A percentile compares a stretch with the other conserved stretches of the same genome.
Evolutionary conservation across 2,113 vertebrate species (phyloP).

Genomic region (Choloepus hoffmanni): DNA sequence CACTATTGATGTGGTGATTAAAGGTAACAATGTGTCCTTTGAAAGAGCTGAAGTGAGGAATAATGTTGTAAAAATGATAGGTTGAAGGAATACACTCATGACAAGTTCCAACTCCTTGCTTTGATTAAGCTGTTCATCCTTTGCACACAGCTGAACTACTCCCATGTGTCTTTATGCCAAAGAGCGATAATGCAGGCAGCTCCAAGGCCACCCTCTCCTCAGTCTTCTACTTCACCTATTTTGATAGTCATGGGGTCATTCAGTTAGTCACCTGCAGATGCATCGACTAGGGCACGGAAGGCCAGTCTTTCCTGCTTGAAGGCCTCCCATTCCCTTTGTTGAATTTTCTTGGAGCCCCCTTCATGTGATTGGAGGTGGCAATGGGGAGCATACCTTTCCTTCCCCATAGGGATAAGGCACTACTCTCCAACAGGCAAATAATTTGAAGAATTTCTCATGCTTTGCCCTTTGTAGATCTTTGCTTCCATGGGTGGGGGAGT

Average conservation of each 20-base stretch:
- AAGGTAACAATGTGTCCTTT: slow-evolving; percentile 2
- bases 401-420: not conserved
- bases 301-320: not conserved
- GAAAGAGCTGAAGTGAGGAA: not conserved
- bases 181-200: not conserved
- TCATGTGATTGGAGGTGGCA: not conserved
- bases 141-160: not conserved
- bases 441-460: not conserved
- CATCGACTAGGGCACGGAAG: not conserved
- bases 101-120: not conserved
- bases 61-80: not conserved
- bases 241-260: not conserved
- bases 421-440: not conserved
- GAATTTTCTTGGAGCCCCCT: not conserved
- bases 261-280: not conserved
- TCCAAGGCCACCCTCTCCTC: not conserved
- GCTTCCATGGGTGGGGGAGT: not conserved
- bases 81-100: not conserved
- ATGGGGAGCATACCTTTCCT: not conserved
- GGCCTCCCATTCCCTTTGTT: not conserved
- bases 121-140: not conserved
- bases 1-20: not conserved
- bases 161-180: not conserved
- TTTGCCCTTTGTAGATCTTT: not conserved
- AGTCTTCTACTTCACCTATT: not conserved